A percentile compares a stretch with the other conserved stretches of the same genome.
These are phyloP conservation scores for Lepidotrigona ventralis DNA, from an alignment of 1,140 invertebrate species.

Conservation along the genomic window DNA sequence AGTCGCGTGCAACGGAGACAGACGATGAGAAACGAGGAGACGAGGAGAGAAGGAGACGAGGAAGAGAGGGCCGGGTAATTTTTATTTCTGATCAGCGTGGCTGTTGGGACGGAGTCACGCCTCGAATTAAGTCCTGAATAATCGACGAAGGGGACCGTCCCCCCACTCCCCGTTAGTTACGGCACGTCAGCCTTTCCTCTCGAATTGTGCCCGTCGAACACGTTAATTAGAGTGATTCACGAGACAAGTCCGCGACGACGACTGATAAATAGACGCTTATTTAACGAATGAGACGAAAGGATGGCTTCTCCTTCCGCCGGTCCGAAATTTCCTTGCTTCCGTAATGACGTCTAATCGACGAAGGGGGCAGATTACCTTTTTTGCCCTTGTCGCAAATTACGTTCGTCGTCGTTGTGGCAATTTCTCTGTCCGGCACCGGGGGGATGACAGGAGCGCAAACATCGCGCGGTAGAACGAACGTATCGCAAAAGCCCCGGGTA, in stretches of 20 bases:
- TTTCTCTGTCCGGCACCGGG: background rate
- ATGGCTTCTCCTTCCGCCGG: background rate
- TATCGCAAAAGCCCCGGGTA: background rate
- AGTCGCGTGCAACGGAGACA: too few relatives aligned
- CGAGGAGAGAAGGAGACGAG: background rate
- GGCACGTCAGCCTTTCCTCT: conserved; percentile 50
- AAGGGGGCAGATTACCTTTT: background rate
- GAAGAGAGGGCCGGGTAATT: conserved; percentile 38
- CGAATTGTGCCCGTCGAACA: conserved; percentile 42
- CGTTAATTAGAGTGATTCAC: conserved; percentile 65
- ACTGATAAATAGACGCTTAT: conserved; percentile 59
- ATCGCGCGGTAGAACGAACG: background rate
- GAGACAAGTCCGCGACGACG: conserved; percentile 37
- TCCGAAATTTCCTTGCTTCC: background rate
- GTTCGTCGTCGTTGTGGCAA: background rate
- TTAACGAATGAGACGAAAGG: conserved; percentile 45
- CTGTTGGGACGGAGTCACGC: conserved; percentile 19
- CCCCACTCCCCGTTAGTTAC: conserved; percentile 54
- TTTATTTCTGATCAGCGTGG: conserved; percentile 57
- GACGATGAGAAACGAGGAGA: background rate
- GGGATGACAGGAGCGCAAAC: background rate
- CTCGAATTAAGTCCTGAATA: conserved; percentile 59
- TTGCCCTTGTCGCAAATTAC: background rate
- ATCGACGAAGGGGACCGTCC: conserved; percentile 52
- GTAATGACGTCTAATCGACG: background rate